Evolutionary conservation across 2,113 vertebrate genomes (phyloP).

Genomic region (Toxotes jaculatrix): DNA sequence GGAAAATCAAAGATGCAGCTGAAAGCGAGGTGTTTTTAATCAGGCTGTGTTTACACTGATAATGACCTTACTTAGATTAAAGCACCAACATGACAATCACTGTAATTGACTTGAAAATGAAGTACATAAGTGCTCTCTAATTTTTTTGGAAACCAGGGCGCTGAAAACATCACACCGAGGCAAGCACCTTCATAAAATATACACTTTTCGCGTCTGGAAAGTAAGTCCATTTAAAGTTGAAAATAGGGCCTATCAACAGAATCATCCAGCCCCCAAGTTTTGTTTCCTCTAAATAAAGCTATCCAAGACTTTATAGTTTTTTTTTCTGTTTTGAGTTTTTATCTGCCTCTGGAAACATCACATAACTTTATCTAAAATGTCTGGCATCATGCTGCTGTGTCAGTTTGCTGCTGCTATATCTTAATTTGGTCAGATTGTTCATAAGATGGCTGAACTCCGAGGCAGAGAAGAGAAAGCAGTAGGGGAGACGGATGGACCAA

Average conservation of each 20-base stretch:
- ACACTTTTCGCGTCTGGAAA: background rate
- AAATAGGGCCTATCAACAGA: conserved; percentile 9
- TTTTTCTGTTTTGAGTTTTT: conserved; percentile 1
- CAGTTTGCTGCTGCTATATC: conserved; percentile 36
- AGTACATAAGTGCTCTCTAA: conserved; percentile 8
- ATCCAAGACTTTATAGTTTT: background rate
- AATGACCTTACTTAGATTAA: conserved; percentile 43
- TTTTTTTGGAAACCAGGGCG: background rate
- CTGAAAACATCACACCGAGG: conserved; percentile 2
- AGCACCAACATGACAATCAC: conserved; percentile 43
- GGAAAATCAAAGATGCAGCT: conserved; percentile 17
- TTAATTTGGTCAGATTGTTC: conserved; percentile 61
- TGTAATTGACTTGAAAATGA: conserved; percentile 52
- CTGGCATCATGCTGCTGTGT: conserved; percentile 32
- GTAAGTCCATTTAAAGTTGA: conserved; percentile 11
- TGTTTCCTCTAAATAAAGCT: conserved; percentile 18
- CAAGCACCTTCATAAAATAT: background rate
- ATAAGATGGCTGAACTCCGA: conserved; percentile 39
- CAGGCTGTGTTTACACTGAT: conserved; percentile 50
- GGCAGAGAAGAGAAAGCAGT: background rate
- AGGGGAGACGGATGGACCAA: conserved; percentile 52
- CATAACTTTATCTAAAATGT: conserved; percentile 40
- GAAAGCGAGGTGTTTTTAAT: conserved; percentile 53
- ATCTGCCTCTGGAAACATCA: conserved; percentile 20
- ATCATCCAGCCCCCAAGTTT: background rate